phyloP scores from a whole-genome alignment of 1,140 invertebrate genomes.

The Drosophila azteca region DNA sequence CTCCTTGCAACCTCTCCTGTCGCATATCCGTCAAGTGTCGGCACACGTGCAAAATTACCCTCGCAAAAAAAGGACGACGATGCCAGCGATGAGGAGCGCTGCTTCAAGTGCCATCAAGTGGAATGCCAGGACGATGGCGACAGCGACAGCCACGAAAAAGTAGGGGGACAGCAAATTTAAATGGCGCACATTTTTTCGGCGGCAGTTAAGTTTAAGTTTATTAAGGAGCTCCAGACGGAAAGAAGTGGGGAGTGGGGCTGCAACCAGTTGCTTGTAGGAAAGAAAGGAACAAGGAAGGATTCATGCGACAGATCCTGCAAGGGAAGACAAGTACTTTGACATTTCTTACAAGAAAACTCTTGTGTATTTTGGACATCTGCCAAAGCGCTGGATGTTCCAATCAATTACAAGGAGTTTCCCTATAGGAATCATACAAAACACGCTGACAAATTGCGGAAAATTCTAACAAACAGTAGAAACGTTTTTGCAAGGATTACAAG shows the following conservation, averaged over 20 bases:
- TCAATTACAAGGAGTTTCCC: too few species aligned
- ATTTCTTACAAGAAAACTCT: slow-evolving; percentile 1
- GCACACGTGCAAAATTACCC: slow-evolving; percentile 72
- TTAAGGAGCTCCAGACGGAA: slow-evolving; percentile 38
- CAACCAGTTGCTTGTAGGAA: background rate
- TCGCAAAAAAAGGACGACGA: slow-evolving; percentile 26
- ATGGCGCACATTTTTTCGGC: slow-evolving; percentile 55
- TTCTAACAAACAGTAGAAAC: too few species aligned
- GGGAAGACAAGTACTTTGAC: background rate
- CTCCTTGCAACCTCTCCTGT: background rate
- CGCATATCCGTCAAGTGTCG: slow-evolving; percentile 42
- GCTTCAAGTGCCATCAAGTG: slow-evolving; percentile 68
- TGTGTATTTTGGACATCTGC: too few species aligned
- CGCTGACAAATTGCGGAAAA: too few species aligned
- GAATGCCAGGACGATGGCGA: slow-evolving; percentile 61
- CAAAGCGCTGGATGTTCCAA: too few species aligned
- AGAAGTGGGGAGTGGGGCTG: slow-evolving; percentile 4
- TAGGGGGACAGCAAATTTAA: slow-evolving; percentile 28
- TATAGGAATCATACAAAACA: too few species aligned
- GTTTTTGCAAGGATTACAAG: too few species aligned
- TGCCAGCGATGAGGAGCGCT: slow-evolving; percentile 18
- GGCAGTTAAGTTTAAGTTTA: slow-evolving; percentile 59
- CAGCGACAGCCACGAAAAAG: slow-evolving; percentile 15
- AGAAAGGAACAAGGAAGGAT: background rate
- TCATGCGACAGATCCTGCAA: slow-evolving; percentile 1